Conservation (phyloP, 2,888 invertebrate genomes). For the Acanthosepion esculentum region DNA sequence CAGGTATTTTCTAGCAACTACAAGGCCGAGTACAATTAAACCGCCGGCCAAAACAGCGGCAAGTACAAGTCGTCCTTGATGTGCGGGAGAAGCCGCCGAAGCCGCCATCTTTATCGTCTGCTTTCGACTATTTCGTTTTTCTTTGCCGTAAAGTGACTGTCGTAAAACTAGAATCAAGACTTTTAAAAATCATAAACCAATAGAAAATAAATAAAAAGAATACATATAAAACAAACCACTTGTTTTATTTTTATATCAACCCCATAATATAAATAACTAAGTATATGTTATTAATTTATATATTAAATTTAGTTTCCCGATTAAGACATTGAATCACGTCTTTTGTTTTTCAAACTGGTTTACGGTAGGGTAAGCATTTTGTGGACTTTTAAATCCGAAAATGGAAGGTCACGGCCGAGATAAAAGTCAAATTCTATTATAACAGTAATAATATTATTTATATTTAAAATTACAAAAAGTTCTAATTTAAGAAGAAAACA, state of each 20-base stretch:
- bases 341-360: not conserved
- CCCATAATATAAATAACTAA: not conserved
- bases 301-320: not conserved
- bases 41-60: slow-evolving; percentile 42
- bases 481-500: not conserved
- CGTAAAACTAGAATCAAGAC: not conserved
- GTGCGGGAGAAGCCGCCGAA: not conserved
- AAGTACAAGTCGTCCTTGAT: slow-evolving; percentile 45
- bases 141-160: not conserved
- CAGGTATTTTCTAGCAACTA: slow-evolving; percentile 17
- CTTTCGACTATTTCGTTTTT: not conserved
- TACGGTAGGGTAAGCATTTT: not conserved
- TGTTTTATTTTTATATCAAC: not conserved
- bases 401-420: not conserved
- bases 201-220: not conserved
- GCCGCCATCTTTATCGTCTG: slow-evolving; percentile 47
- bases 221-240: not conserved
- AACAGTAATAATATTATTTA: not conserved
- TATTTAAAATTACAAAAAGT: not conserved
- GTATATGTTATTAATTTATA: not conserved
- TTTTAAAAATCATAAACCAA: not conserved
- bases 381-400: not conserved
- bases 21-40: slow-evolving; percentile 42
- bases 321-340: not conserved
- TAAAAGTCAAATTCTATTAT: not conserved